Evolutionary conservation across 1,140 invertebrate species (phyloP), one percentile per base, ranked within the genome.

Genomic region (Heliconius nattereri): DNA sequence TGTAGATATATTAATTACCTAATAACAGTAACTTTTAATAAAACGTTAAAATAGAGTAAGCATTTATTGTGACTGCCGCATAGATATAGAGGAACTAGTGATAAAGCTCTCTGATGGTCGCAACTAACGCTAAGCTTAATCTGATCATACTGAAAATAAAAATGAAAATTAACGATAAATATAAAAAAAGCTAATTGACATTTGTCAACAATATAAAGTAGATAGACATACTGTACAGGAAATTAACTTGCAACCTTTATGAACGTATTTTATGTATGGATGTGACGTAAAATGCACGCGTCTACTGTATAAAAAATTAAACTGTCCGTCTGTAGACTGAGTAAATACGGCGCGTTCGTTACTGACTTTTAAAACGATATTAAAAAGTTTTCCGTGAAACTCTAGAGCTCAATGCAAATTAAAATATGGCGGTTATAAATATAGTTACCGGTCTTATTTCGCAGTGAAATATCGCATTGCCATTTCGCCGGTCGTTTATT

Each of bases 281-380:
- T 5, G 13, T 66, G 26, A 66, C 13, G 13, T 16, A 7, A 66
- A 66, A 29, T 29, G 60, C 26, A 66, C n/a, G 26, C 60, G 13
- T 66, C 60, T 66, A 29, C 26, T 16, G 2, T 29, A 66, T 66
- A 19, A 66, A 66, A 66, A 66, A 66, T 66, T 66, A 66, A 66
- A 66, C 60, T 66, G 60, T 66, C 60, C 60, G 60, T 29, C 13
- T 66, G 60, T 26, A 66, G 60, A 13, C 26, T 66, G 60, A 66
- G 60, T 66, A 66, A 66, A 66, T 66, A 66, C 60, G 13, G 26
- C 26, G 26, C 23, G 60, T 66, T 66, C 60, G 60, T 66, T 66
- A 29, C 60, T 66, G 60, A 16, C 60, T 66, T 66, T 66, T 66
- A 29, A 66, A 66, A 66, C 60, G 60, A 29, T 66, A 66, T 66